Conservation (phyloP, 92 coral and sea anemone genomes). For the Epizoanthus scotinus region DNA sequence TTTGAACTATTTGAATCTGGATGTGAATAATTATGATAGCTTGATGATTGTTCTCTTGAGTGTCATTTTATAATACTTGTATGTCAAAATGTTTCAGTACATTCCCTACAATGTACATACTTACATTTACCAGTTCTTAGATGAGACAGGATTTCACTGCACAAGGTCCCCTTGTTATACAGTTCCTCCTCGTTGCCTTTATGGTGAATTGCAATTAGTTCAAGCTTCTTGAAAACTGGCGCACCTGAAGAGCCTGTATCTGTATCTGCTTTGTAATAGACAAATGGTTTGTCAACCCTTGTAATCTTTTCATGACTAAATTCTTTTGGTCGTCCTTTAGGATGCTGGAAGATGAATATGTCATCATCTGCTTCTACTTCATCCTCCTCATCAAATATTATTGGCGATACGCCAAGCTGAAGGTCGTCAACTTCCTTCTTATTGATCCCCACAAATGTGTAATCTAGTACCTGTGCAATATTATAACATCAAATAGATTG, state of each 20-base stretch:
- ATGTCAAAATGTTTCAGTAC: not conserved
- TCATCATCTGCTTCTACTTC: slow-evolving; percentile 62
- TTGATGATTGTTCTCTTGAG: no score
- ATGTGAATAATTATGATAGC: no score
- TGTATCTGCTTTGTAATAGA: slow-evolving; percentile 88
- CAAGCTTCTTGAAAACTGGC: slow-evolving; percentile 72
- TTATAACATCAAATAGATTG: not conserved
- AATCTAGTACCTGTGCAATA: slow-evolving; percentile 76
- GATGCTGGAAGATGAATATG: slow-evolving; percentile 85
- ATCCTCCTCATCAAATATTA: slow-evolving; percentile 67
- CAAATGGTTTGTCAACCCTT: slow-evolving; percentile 66
- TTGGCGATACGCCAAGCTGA: slow-evolving; percentile 61
- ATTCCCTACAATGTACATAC: not conserved
- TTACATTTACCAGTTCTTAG: slow-evolving; percentile 76
- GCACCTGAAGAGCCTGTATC: slow-evolving; percentile 96
- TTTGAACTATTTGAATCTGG: no score
- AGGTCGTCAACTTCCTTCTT: slow-evolving; percentile 61
- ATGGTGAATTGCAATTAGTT: slow-evolving; percentile 80
- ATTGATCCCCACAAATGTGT: slow-evolving; percentile 80
- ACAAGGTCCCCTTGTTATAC: slow-evolving; percentile 89
- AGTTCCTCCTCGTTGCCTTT: slow-evolving; percentile 75
- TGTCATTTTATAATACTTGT: no score
- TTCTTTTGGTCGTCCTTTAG: slow-evolving; percentile 84
- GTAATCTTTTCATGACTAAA: slow-evolving; percentile 75
- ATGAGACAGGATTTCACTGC: slow-evolving; percentile 85